Percentiles rank a stretch among this genome's conserved stretches.
phyloP scores from a whole-genome alignment of 2,888 invertebrate species.

The Leptopterna dolabrata region DNA sequence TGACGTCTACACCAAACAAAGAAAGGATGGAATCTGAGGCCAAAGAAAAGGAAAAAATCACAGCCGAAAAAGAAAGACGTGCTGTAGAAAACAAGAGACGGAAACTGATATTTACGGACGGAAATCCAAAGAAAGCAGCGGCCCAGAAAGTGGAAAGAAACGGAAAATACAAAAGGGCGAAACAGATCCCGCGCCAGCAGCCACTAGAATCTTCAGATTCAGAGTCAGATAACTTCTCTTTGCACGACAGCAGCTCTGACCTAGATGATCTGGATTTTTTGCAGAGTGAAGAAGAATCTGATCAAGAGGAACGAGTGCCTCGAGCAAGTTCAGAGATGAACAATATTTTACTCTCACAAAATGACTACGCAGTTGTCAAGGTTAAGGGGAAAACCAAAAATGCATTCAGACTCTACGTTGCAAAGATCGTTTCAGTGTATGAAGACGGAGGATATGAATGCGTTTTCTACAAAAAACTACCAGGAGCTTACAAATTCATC shows the following conservation, averaged over 20 bases:
- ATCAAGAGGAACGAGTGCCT: not conserved
- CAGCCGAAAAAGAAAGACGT: conserved; percentile 4
- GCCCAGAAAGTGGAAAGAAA: no score
- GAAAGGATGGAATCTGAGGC: not conserved
- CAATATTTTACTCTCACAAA: not conserved
- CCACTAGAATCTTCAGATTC: conserved; percentile 7
- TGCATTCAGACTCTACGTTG: conserved; percentile 37
- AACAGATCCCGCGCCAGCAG: no score
- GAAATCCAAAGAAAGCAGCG: no score
- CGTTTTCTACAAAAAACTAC: conserved; percentile 50
- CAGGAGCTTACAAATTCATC: conserved; percentile 39
- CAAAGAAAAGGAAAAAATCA: not conserved
- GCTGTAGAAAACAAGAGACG: not conserved
- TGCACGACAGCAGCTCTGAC: conserved; percentile 31
- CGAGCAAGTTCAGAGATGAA: not conserved
- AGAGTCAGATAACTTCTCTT: not conserved
- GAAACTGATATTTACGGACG: no score
- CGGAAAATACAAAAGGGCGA: no score
- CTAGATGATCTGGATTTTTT: not conserved
- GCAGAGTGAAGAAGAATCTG: not conserved
- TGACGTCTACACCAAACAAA: conserved; percentile 34
- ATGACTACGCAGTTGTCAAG: conserved; percentile 41
- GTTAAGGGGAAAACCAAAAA: conserved; percentile 47
- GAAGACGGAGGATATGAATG: conserved; percentile 53
- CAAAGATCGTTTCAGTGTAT: conserved; percentile 29